Percentiles rank a stretch among this genome's conserved stretches.
phyloP scores from a whole-genome alignment of 2,797 vertebrate genomes.

The Remorina albescens region DNA sequence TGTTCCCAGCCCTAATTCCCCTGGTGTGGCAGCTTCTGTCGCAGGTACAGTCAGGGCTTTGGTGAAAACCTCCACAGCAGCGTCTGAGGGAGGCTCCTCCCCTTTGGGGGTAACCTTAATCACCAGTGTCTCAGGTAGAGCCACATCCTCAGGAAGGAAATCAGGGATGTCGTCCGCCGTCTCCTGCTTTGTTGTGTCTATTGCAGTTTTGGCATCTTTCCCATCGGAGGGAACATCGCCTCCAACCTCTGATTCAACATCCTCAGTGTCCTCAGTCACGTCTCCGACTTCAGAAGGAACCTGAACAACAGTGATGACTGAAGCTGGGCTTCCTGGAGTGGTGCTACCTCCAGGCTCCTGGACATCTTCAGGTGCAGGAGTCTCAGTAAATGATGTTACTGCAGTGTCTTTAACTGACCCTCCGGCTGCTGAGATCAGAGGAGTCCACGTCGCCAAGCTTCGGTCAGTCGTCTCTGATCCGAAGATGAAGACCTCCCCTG shows the following conservation, averaged over 20 bases:
- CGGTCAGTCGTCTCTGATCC: constrained; percentile 67
- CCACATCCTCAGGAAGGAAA: constrained; percentile 11
- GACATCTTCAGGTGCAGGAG: constrained; percentile 1
- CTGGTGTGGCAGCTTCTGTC: constrained; percentile 12
- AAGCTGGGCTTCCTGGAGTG: constrained; percentile 8
- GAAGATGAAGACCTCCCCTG: constrained; percentile 74
- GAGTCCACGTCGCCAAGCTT: too few species aligned
- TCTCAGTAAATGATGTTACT: background rate
- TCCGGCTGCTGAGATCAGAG: background rate
- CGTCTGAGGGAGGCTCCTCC: constrained; percentile 40
- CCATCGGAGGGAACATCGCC: constrained; percentile 10
- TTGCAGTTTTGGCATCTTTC: background rate
- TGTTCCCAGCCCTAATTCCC: constrained; percentile 1
- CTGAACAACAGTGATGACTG: background rate
- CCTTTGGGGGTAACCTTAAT: constrained; percentile 27
- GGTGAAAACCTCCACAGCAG: too few species aligned
- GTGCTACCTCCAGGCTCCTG: background rate
- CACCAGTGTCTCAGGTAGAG: background rate
- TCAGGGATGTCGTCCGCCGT: background rate
- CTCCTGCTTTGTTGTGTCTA: constrained; percentile 5
- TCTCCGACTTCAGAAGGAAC: constrained; percentile 4
- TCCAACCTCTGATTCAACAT: constrained; percentile 6
- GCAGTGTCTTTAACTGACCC: background rate
- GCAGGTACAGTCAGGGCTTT: constrained; percentile 9
- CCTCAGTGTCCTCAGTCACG: constrained; percentile 30